Evolutionary conservation across 2,888 invertebrate genomes (phyloP).

Genomic region (Allacma fusca): DNA sequence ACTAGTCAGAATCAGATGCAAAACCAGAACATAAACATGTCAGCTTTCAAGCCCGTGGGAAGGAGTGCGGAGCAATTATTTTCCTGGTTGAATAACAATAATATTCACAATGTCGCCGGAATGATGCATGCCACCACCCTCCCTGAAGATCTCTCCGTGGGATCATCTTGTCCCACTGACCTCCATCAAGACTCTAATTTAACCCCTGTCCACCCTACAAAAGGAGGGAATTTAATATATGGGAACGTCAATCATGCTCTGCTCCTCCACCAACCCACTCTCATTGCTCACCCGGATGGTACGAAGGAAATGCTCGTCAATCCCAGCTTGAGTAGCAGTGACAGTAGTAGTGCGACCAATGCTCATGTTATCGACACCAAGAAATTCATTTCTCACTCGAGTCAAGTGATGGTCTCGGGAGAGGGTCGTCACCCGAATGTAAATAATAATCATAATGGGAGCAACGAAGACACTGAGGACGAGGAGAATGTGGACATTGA

Average conservation of each 20-base stretch:
- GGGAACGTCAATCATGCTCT: not conserved
- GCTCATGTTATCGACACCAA: not conserved
- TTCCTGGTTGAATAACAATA: conserved; percentile 58
- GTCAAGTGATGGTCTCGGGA: not conserved
- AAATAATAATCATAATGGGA: conserved; percentile 5
- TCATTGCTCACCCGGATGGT: not conserved
- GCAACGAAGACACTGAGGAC: conserved; percentile 67
- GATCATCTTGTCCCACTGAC: conserved; percentile 15
- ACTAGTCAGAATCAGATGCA: not conserved
- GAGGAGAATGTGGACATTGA: conserved; percentile 88
- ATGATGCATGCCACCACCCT: conserved; percentile 39
- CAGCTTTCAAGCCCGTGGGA: conserved; percentile 37
- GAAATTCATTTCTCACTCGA: not conserved
- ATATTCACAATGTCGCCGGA: conserved; percentile 4
- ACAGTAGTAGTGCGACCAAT: not conserved
- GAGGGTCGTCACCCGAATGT: too few relatives aligned
- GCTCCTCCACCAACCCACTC: not conserved
- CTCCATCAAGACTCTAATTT: not conserved
- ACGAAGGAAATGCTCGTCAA: not conserved
- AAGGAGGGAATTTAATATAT: not conserved
- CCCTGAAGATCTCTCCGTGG: conserved; percentile 50
- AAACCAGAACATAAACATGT: not conserved
- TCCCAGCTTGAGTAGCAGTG: conserved; percentile 24
- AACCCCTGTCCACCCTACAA: not conserved
- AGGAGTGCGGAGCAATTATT: conserved; percentile 55